These are phyloP conservation scores for Toxonevra muliebris DNA, from an alignment of 2,888 invertebrate genomes.

Conservation along the genomic window DNA sequence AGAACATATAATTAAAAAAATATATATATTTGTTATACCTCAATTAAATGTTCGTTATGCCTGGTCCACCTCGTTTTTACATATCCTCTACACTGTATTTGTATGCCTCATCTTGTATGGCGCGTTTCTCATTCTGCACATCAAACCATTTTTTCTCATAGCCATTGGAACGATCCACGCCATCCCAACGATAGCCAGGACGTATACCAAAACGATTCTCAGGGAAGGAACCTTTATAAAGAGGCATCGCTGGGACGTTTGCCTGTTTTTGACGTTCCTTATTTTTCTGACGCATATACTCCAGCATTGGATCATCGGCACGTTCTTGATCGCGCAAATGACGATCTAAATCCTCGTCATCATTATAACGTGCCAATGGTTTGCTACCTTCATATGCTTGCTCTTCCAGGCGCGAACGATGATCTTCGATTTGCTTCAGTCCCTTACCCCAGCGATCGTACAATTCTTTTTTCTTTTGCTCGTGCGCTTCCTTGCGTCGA, in stretches of 20 bases:
- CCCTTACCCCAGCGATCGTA: constrained; percentile 88
- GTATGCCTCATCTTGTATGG: constrained; percentile 85
- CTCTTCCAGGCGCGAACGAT: constrained; percentile 74
- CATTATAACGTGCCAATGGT: constrained; percentile 88
- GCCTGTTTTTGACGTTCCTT: constrained; percentile 64
- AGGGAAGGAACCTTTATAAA: constrained; percentile 84
- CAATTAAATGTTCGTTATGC: too few species aligned
- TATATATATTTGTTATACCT: too few species aligned
- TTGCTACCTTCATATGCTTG: constrained; percentile 87
- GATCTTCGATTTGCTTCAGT: constrained; percentile 82
- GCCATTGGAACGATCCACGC: constrained; percentile 96
- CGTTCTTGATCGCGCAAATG: constrained; percentile 78
- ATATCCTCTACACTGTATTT: constrained; percentile 96
- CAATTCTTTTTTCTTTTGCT: constrained; percentile 76
- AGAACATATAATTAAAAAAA: too few species aligned
- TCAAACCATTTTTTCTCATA: constrained; percentile 92
- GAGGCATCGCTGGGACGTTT: constrained; percentile 70
- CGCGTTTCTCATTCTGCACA: constrained; percentile 77
- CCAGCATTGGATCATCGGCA: constrained; percentile 94
- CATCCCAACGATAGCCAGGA: constrained; percentile 98
- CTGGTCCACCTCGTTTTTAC: constrained; percentile 66
- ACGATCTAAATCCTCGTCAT: constrained; percentile 88
- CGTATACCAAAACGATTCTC: constrained; percentile 92
- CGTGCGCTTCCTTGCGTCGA: constrained; percentile 66
- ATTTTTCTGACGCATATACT: constrained; percentile 78